These are phyloP conservation scores for Nycticebus coucang DNA, from an alignment of 2,113 vertebrate genomes.

Conservation along the genomic window DNA sequence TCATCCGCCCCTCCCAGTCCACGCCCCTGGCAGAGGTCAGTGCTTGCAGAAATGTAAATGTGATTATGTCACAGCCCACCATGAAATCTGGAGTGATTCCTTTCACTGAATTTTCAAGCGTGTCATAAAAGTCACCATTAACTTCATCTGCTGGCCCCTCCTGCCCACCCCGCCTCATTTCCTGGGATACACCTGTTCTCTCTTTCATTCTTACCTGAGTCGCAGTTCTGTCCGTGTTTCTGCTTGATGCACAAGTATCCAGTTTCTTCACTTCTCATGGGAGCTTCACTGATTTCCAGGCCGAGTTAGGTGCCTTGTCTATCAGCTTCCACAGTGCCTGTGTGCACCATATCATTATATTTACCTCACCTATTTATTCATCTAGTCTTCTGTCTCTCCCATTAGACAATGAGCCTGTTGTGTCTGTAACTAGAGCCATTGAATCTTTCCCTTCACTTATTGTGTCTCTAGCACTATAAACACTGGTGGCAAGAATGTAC, in stretches of 20 bases:
- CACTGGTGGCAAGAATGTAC: background rate
- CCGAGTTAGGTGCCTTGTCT: background rate
- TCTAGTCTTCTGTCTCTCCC: background rate
- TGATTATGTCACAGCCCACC: background rate
- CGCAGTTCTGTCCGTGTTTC: background rate
- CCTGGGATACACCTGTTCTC: background rate
- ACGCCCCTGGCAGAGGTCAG: background rate
- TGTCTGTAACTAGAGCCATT: background rate
- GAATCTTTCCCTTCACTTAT: background rate
- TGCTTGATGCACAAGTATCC: background rate
- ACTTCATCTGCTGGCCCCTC: background rate
- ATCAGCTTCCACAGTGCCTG: background rate
- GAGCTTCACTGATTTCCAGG: background rate
- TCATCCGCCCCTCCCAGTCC: background rate
- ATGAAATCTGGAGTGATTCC: background rate
- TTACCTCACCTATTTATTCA: background rate
- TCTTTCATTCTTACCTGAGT: background rate
- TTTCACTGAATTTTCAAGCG: background rate
- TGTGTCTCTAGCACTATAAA: background rate
- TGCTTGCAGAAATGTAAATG: background rate
- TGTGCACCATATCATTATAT: background rate
- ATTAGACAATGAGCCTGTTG: background rate
- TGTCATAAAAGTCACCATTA: background rate
- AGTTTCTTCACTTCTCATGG: background rate
- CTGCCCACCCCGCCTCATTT: background rate